These are phyloP conservation scores for Cheilosia variabilis DNA, from an alignment of 2,888 invertebrate species.

Conservation along the genomic window DNA sequence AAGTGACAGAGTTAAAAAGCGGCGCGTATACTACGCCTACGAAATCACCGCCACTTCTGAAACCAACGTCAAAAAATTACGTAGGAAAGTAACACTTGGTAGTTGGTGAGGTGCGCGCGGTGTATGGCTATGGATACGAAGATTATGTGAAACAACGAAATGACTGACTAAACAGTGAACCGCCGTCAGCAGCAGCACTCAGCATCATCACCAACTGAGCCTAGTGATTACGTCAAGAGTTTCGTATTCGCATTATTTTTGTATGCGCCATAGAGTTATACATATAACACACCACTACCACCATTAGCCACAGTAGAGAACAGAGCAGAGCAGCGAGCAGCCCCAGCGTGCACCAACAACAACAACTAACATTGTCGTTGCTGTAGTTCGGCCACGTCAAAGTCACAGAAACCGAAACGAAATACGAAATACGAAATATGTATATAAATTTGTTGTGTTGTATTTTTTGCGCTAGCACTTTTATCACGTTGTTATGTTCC, in stretches of 20 bases:
- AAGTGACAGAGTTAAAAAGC: slow-evolving; percentile 54
- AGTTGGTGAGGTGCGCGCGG: slow-evolving; percentile 37
- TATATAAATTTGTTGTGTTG: slow-evolving; percentile 12
- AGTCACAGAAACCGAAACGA: slow-evolving; percentile 59
- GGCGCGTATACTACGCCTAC: slow-evolving; percentile 40
- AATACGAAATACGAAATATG: not conserved
- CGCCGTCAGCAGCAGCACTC: slow-evolving; percentile 32
- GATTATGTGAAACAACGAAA: slow-evolving; percentile 58
- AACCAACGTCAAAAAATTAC: slow-evolving; percentile 66
- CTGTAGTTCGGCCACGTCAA: slow-evolving; percentile 74
- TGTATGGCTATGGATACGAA: slow-evolving; percentile 6
- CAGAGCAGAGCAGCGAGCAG: too few relatives aligned
- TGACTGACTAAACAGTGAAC: slow-evolving; percentile 60
- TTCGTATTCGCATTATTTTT: slow-evolving; percentile 59
- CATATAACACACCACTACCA: slow-evolving; percentile 20
- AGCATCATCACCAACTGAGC: slow-evolving; percentile 70
- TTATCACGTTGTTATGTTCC: slow-evolving; percentile 35
- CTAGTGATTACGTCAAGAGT: slow-evolving; percentile 73
- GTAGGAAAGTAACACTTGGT: slow-evolving; percentile 31
- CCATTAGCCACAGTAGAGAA: not conserved
- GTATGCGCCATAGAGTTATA: not conserved
- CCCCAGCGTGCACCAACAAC: not conserved
- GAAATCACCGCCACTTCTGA: slow-evolving; percentile 50
- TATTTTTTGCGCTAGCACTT: slow-evolving; percentile 28
- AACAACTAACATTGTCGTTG: slow-evolving; percentile 16